These are phyloP conservation scores for Meteorus colon DNA, from an alignment of 2,888 invertebrate genomes.

Conservation along the genomic window DNA sequence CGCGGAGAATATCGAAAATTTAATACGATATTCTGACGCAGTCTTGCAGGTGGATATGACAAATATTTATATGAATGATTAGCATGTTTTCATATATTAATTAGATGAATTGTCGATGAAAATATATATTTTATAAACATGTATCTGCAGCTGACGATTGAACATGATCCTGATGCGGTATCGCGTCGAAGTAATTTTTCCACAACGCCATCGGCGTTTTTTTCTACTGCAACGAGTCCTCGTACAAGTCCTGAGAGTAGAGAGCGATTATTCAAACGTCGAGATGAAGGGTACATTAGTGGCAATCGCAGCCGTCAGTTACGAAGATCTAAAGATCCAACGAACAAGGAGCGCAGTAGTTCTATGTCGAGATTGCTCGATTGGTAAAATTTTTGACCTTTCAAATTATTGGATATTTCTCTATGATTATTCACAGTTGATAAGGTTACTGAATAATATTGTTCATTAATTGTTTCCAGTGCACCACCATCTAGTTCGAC, in stretches of 20 bases:
- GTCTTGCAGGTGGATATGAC: constrained; percentile 80
- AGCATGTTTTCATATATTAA: not conserved
- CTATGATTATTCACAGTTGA: not conserved
- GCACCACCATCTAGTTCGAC: constrained; percentile 71
- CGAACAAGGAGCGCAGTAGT: constrained; percentile 87
- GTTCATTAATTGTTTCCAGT: constrained; percentile 59
- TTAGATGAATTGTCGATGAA: constrained; percentile 8
- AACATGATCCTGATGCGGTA: constrained; percentile 88
- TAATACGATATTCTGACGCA: constrained; percentile 82
- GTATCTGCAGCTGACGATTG: constrained; percentile 84
- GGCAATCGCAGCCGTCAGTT: constrained; percentile 80
- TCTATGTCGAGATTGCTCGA: constrained; percentile 90
- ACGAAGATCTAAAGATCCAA: constrained; percentile 76
- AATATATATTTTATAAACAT: not conserved
- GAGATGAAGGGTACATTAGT: constrained; percentile 78
- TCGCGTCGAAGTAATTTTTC: constrained; percentile 74
- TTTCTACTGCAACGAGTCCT: constrained; percentile 72
- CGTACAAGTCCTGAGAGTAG: constrained; percentile 71
- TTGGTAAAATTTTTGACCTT: constrained; percentile 74
- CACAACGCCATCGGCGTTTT: constrained; percentile 70
- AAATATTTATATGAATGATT: constrained; percentile 23
- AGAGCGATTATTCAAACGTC: constrained; percentile 75
- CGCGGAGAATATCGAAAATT: constrained; percentile 85
- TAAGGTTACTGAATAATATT: not conserved
- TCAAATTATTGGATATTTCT: constrained; percentile 6